Percentiles rank a stretch among this genome's conserved stretches.
phyloP scores from a whole-genome alignment of 2,888 invertebrate species.

The Panopea generosa region DNA sequence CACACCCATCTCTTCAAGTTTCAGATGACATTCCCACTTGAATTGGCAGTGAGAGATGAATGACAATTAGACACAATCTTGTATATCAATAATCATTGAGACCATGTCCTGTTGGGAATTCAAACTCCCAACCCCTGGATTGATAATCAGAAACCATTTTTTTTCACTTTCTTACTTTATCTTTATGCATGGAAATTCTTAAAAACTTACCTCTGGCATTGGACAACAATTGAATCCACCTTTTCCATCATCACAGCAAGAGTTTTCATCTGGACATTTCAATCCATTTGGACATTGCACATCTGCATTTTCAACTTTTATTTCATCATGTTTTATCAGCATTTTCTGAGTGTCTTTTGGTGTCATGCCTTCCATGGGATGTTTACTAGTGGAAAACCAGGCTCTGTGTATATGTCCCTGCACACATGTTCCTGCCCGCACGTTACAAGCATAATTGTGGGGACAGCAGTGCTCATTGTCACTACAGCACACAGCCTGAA shows the following conservation, averaged over 20 bases:
- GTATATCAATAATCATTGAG: too few relatives aligned
- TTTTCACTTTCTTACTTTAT: too few relatives aligned
- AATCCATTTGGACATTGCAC: slow-evolving; percentile 60
- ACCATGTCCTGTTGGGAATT: too few relatives aligned
- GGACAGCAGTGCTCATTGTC: slow-evolving; percentile 82
- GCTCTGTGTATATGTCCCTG: slow-evolving; percentile 19
- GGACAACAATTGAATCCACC: slow-evolving; percentile 82
- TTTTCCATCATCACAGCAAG: slow-evolving; percentile 76
- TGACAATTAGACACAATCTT: too few relatives aligned
- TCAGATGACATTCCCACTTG: too few relatives aligned
- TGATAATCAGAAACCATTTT: too few relatives aligned
- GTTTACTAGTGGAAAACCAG: slow-evolving; percentile 19
- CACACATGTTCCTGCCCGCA: slow-evolving; percentile 25
- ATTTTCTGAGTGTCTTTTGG: background rate
- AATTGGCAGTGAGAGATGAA: too few relatives aligned
- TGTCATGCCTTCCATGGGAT: background rate
- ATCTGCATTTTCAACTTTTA: background rate
- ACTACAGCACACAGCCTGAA: slow-evolving; percentile 76
- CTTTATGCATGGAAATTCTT: background rate
- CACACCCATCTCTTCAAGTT: too few relatives aligned
- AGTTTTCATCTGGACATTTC: slow-evolving; percentile 68
- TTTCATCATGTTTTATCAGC: background rate
- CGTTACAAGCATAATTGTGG: slow-evolving; percentile 68
- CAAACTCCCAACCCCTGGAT: too few relatives aligned
- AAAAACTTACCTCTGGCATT: slow-evolving; percentile 68